Conservation (phyloP, 2,797 vertebrate species). For the Tenualosa ilisha region DNA sequence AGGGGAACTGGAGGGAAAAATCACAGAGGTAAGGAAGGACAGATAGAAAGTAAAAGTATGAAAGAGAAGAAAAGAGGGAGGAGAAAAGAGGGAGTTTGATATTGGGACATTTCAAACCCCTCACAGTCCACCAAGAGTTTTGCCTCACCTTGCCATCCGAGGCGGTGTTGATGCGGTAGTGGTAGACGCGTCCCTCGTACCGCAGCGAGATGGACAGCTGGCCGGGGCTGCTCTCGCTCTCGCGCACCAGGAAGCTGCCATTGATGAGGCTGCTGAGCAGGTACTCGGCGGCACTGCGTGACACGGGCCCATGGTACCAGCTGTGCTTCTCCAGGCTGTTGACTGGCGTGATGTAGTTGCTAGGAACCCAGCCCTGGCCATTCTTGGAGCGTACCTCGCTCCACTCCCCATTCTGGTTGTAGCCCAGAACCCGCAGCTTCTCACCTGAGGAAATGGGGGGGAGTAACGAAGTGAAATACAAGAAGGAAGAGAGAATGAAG, state of each 20-base stretch:
- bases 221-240: conserved; percentile 98
- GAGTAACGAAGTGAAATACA: neutral
- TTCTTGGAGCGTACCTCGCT: conserved; percentile 98
- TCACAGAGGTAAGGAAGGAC: neutral
- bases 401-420: conserved; percentile 99
- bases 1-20: neutral
- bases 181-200: conserved; percentile 97
- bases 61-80: neutral
- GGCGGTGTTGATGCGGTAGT: conserved; percentile 97
- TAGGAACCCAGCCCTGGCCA: conserved; percentile 98
- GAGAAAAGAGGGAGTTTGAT: neutral
- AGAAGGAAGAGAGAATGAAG: neutral
- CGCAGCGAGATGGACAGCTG: conserved; percentile 98
- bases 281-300: conserved; percentile 95
- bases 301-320: conserved; percentile 98
- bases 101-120: too few relatives aligned
- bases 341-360: conserved; percentile 99
- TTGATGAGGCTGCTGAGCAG: conserved; percentile 97
- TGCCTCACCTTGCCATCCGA: conserved; percentile 88
- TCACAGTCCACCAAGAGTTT: neutral
- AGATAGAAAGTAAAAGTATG: too few relatives aligned
- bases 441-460: conserved; percentile 76
- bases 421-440: conserved; percentile 95
- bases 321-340: conserved; percentile 99
- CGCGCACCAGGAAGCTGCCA: conserved; percentile 96